A percentile compares a stretch with the other conserved stretches of the same genome.
Evolutionary conservation across 1,140 invertebrate species (phyloP).

Genomic region (Globodera ellingtonae): DNA sequence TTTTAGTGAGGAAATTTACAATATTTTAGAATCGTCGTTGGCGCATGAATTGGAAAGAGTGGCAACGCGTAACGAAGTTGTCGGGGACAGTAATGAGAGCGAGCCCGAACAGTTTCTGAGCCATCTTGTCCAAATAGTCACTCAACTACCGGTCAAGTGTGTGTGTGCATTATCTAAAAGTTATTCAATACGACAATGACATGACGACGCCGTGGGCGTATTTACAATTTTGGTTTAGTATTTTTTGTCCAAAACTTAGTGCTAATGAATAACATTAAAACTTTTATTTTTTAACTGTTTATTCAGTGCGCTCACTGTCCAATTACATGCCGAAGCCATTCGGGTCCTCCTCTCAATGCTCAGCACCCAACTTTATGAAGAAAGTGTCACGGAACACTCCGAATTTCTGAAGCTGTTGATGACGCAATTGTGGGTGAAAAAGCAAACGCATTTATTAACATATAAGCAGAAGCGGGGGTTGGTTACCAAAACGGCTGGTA

Average conservation of each 20-base stretch:
- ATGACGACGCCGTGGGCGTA: too few species aligned
- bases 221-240: too few species aligned
- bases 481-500: too few species aligned
- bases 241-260: too few species aligned
- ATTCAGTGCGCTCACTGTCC: slow-evolving; percentile 82
- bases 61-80: neutral
- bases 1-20: slow-evolving; percentile 24
- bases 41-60: slow-evolving; percentile 14
- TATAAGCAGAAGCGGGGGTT: too few species aligned
- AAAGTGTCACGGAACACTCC: slow-evolving; percentile 65
- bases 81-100: neutral
- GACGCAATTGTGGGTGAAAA: slow-evolving; percentile 38
- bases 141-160: slow-evolving; percentile 76
- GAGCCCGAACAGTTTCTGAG: slow-evolving; percentile 68
- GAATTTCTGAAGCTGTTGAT: slow-evolving; percentile 71
- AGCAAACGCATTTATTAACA: too few species aligned
- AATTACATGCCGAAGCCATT: slow-evolving; percentile 71
- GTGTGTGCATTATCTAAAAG: slow-evolving; percentile 6
- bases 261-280: too few species aligned
- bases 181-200: too few species aligned
- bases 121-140: slow-evolving; percentile 76
- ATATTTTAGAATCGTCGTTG: slow-evolving; percentile 26
- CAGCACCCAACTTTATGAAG: slow-evolving; percentile 70
- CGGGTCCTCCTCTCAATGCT: slow-evolving; percentile 69
- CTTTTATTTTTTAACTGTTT: too few species aligned